Percentiles rank a stretch among this genome's conserved stretches.
Evolutionary conservation across 2,113 vertebrate genomes (phyloP).

Genomic region (Callipepla squamata): DNA sequence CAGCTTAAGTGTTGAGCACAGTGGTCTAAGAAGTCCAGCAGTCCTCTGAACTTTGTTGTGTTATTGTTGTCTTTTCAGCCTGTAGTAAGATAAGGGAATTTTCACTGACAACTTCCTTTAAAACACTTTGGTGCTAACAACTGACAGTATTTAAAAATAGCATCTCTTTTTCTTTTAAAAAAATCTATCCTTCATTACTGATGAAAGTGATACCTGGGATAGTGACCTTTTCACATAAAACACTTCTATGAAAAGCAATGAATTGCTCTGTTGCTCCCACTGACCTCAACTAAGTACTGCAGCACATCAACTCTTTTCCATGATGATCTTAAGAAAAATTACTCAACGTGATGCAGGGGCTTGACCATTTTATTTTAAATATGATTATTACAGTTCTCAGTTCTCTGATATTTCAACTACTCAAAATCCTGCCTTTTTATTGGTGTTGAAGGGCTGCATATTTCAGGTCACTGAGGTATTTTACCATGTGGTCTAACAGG

Average conservation of each 20-base stretch:
- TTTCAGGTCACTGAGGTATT: background rate
- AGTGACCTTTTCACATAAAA: background rate
- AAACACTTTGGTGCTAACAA: background rate
- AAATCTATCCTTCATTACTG: background rate
- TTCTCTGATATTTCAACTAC: background rate
- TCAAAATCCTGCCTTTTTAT: fast-evolving
- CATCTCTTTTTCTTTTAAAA: background rate
- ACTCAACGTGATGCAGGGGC: fast-evolving
- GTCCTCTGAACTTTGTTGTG: background rate
- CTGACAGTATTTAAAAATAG: background rate
- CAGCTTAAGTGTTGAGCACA: fast-evolving
- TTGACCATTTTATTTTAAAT: background rate
- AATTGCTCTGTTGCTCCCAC: background rate
- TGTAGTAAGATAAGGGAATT: background rate
- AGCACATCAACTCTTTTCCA: background rate
- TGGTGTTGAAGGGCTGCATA: background rate
- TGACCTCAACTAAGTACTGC: background rate
- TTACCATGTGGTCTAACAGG: background rate
- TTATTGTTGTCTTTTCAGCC: background rate
- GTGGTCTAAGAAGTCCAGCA: background rate
- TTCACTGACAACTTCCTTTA: background rate
- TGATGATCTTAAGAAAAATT: background rate
- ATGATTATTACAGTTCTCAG: background rate
- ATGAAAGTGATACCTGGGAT: background rate
- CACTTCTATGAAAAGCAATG: background rate